Evolutionary conservation across 1,140 invertebrate genomes (phyloP).

Genomic region (Aricia agestis): DNA sequence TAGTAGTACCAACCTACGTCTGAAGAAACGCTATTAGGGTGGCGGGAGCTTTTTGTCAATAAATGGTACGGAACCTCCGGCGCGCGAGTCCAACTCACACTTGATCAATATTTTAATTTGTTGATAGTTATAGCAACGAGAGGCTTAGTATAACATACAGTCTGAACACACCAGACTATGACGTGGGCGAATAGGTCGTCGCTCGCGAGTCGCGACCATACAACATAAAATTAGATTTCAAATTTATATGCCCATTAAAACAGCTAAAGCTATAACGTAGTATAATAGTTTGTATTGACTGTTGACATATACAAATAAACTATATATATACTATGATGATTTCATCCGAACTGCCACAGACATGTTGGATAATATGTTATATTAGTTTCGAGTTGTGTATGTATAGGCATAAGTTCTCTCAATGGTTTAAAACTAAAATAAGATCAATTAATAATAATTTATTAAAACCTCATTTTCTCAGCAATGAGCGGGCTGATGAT

Average conservation of each 20-base stretch:
- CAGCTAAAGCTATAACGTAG: conserved; percentile 1
- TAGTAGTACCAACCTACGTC: too few species aligned
- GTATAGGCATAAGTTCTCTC: too few species aligned
- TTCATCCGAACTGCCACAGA: not conserved
- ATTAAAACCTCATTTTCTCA: too few species aligned
- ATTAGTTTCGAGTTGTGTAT: too few species aligned
- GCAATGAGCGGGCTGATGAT: too few species aligned
- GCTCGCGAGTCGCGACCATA: not conserved
- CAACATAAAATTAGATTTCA: not conserved
- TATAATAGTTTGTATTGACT: conserved; percentile 47
- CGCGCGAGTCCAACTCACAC: too few species aligned
- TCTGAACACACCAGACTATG: not conserved
- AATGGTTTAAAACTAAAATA: too few species aligned
- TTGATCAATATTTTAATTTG: too few species aligned
- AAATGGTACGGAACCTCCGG: too few species aligned
- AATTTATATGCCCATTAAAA: not conserved
- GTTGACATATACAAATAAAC: conserved; percentile 44
- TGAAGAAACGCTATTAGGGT: too few species aligned
- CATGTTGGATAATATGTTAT: not conserved
- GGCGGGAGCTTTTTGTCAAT: too few species aligned
- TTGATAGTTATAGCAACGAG: not conserved
- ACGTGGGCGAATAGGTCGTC: not conserved
- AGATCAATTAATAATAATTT: too few species aligned
- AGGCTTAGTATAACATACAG: not conserved
- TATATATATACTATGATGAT: not conserved